Evolutionary conservation across 2,797 vertebrate species (phyloP).

Genomic region (Antennarius maculatus): DNA sequence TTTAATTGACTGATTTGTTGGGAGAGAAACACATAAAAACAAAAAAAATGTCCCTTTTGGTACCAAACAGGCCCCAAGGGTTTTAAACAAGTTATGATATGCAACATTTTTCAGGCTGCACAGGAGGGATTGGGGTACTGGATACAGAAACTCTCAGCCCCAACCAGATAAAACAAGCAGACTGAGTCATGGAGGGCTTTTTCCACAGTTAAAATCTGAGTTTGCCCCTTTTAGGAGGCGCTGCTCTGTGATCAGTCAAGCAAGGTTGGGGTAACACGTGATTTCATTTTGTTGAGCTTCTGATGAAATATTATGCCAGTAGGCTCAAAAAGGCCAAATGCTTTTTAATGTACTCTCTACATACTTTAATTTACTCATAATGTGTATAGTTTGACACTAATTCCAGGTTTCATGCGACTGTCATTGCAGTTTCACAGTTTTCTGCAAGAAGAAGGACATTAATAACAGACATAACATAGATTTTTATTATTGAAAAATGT

Average conservation of each 20-base stretch:
- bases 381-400: slow-evolving; percentile 8
- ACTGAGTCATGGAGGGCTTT: too few species aligned
- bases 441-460: slow-evolving; percentile 8
- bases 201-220: too few species aligned
- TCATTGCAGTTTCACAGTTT: slow-evolving; percentile 1
- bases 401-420: slow-evolving; percentile 1
- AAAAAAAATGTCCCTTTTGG: too few species aligned
- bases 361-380: slow-evolving; percentile 26
- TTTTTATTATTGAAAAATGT: background rate
- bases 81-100: background rate
- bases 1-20: too few species aligned
- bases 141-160: background rate
- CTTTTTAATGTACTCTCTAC: slow-evolving; percentile 20
- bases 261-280: slow-evolving; percentile 9
- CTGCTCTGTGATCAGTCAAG: slow-evolving; percentile 6
- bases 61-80: too few species aligned
- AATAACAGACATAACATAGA: slow-evolving; percentile 8
- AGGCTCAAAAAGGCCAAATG: slow-evolving; percentile 1
- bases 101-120: background rate
- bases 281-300: slow-evolving; percentile 39
- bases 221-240: slow-evolving; percentile 9
- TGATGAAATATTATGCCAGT: slow-evolving; percentile 1
- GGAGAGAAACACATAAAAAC: too few species aligned
- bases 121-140: background rate
- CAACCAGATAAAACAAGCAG: too few species aligned